These are phyloP conservation scores for Lophura swinhoii DNA, from an alignment of 2,797 vertebrate species.

Conservation along the genomic window DNA sequence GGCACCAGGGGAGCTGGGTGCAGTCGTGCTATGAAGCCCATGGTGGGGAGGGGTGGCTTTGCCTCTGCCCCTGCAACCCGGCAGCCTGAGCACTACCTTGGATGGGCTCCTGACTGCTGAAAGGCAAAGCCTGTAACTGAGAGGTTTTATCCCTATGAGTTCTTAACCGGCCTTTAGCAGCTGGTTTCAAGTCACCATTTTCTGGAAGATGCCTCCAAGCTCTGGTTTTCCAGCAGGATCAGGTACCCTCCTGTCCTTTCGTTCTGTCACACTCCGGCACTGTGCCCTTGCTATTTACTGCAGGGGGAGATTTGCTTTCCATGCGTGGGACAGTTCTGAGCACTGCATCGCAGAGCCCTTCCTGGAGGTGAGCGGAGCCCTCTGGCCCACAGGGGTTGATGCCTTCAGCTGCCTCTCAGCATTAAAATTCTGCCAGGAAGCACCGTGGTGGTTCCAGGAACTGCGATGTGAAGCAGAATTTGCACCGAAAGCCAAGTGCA, in stretches of 20 bases:
- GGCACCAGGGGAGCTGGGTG: too few species aligned
- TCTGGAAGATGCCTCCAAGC: slow-evolving; percentile 36
- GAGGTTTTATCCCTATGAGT: not conserved
- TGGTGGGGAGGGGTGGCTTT: not conserved
- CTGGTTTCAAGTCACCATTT: slow-evolving; percentile 46
- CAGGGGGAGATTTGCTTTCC: slow-evolving; percentile 36
- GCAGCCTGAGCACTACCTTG: not conserved
- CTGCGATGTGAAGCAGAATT: slow-evolving; percentile 12
- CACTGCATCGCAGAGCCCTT: not conserved
- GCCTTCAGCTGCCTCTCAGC: slow-evolving; percentile 20
- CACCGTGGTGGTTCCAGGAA: slow-evolving; percentile 27
- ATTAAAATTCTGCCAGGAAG: slow-evolving; percentile 48
- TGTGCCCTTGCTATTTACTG: slow-evolving; percentile 51
- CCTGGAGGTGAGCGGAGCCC: not conserved
- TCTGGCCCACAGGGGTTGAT: not conserved
- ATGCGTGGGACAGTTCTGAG: not conserved
- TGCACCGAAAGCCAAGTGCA: not conserved
- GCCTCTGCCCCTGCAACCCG: not conserved
- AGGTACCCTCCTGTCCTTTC: slow-evolving; percentile 37
- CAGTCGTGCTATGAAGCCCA: too few species aligned
- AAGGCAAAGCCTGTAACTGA: slow-evolving; percentile 55
- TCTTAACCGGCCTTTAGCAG: slow-evolving; percentile 11
- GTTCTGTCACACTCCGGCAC: slow-evolving; percentile 33
- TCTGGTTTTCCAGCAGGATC: slow-evolving; percentile 43
- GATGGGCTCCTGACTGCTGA: slow-evolving; percentile 3